phyloP scores from a whole-genome alignment of 2,797 vertebrate species.

The Malurus splendens region DNA sequence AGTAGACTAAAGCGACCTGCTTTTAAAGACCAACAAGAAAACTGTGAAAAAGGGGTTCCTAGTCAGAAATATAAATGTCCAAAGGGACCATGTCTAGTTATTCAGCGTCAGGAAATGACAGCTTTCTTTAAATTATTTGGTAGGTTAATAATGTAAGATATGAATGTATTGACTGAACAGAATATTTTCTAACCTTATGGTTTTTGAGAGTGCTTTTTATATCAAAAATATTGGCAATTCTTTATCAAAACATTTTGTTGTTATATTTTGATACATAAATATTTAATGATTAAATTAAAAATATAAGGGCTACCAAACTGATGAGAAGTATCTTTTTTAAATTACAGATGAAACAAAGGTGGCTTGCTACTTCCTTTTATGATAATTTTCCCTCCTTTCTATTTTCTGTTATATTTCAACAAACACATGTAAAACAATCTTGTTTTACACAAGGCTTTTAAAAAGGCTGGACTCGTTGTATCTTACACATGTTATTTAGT shows the following conservation, averaged over 20 bases:
- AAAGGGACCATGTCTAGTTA: conserved; percentile 72
- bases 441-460: not conserved
- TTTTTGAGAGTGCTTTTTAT: not conserved
- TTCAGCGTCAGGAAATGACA: conserved; percentile 88
- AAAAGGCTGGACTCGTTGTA: not conserved
- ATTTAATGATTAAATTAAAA: not conserved
- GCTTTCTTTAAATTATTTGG: conserved; percentile 91
- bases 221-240: not conserved
- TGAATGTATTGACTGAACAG: not conserved
- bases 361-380: not conserved
- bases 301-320: not conserved
- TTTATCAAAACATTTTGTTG: not conserved
- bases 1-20: conserved; percentile 69
- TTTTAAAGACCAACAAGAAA: conserved; percentile 64
- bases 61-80: conserved; percentile 52
- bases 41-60: conserved; percentile 36
- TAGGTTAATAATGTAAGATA: conserved; percentile 61
- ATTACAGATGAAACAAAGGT: not conserved
- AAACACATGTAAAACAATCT: not conserved
- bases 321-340: not conserved
- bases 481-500: not conserved
- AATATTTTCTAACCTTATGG: not conserved
- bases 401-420: not conserved
- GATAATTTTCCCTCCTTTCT: not conserved
- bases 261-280: not conserved